Evolutionary conservation across 2,888 invertebrate species (phyloP), one percentile per base, ranked within the genome.

Genomic region (Lacanobia oleracea): DNA sequence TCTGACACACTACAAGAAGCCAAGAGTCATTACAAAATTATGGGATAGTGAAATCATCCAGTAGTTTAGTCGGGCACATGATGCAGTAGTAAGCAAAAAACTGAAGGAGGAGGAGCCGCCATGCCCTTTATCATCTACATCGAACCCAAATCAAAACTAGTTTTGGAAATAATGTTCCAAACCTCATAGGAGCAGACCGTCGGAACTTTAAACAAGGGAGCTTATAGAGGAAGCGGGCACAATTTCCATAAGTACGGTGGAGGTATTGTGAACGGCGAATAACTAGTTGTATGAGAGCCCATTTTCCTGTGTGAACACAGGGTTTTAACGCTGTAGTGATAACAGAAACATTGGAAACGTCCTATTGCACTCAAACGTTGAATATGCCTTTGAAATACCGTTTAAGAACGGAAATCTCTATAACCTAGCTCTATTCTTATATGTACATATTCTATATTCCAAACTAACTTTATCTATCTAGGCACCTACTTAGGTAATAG

Each of bases 191-290:
- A 51, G 61, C 64, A 14, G 53, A 64, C 37, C 48, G 48, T 48
- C n/a, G n/a, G 48, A 71, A 83, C 50, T 80, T 75, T 43, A 18
- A 64, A 72, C 67, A 63, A 77, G 16, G 14, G 51, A 33, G 27
- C 54, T 59, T 62, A 45, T 27, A 64, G 10, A 59, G 74, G 54
- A 77, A 71, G 43, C 21, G 43, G 62, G 23, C 61, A 70, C 21
- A 70, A 70, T 83, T 67, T 80, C 59, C 69, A 75, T 60, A 69
- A 77, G 54, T 71, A 51, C 60, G 60, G 63, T 67, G 50, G 18
- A 18, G 7, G 16, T 54, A 54, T 67, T 56, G 51, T 71, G 27
- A 40, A 27, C 16, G 61, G 33, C 37, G 1, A 53, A 75, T 27
- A 27, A 18, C 23, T 21, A 54, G 23, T 64, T 4, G 18, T 27